phyloP scores from a whole-genome alignment of 2,888 invertebrate species.

The Caenorhabditis virilis region DNA sequence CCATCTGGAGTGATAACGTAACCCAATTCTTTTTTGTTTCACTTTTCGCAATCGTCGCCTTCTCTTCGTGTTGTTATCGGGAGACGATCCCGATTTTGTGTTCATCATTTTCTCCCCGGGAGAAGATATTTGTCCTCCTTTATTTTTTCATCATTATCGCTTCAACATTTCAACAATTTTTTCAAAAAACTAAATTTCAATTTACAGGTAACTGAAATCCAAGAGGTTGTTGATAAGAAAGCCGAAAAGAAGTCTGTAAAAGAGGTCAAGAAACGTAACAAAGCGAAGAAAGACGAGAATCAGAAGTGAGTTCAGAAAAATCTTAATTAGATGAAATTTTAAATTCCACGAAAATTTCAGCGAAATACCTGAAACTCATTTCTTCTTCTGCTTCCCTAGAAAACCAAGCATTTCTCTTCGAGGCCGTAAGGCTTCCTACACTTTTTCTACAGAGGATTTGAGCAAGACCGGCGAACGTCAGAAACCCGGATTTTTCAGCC shows the following conservation, averaged over 20 bases:
- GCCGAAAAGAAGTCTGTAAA: slow-evolving; percentile 25
- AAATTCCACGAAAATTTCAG: slow-evolving; percentile 11
- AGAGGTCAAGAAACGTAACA: slow-evolving; percentile 17
- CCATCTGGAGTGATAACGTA: slow-evolving; percentile 37
- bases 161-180: not conserved
- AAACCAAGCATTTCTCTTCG: slow-evolving; percentile 22
- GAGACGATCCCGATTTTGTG: slow-evolving; percentile 1
- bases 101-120: no score
- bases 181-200: no score
- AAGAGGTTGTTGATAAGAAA: slow-evolving; percentile 19
- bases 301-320: slow-evolving; percentile 23
- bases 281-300: slow-evolving; percentile 32
- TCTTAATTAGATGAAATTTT: not conserved
- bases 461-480: slow-evolving; percentile 13
- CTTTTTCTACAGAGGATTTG: slow-evolving; percentile 34
- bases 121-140: slow-evolving; percentile 3
- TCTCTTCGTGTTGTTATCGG: not conserved
- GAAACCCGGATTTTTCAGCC: no score
- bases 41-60: slow-evolving; percentile 7
- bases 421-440: slow-evolving; percentile 40
- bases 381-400: slow-evolving; percentile 22
- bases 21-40: slow-evolving; percentile 33
- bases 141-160: not conserved
- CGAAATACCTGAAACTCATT: slow-evolving; percentile 23
- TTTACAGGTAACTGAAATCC: no score